Conservation (phyloP, 2,888 invertebrate species). For the Rugalucina vietnamica region DNA sequence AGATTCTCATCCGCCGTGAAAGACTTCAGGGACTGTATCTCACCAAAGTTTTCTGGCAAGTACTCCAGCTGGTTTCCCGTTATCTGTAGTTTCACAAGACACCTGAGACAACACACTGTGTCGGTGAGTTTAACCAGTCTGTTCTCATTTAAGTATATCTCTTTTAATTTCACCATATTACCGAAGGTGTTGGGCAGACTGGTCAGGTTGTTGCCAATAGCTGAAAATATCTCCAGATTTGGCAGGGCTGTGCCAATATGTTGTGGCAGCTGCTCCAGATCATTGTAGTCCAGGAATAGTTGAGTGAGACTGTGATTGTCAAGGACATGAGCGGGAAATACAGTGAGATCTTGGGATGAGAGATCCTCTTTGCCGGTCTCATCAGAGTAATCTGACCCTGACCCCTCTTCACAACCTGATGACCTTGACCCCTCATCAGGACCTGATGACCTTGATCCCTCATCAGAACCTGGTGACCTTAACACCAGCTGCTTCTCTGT, state of each 20-base stretch:
- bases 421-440: background rate
- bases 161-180: constrained; percentile 59
- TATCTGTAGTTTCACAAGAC: constrained; percentile 64
- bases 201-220: constrained; percentile 72
- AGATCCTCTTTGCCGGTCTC: constrained; percentile 36
- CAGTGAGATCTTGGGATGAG: constrained; percentile 54
- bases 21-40: constrained; percentile 59
- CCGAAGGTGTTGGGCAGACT: constrained; percentile 69
- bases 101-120: constrained; percentile 65
- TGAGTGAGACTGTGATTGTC: constrained; percentile 44
- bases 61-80: constrained; percentile 69
- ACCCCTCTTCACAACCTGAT: background rate
- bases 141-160: constrained; percentile 75
- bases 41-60: constrained; percentile 74
- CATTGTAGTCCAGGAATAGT: constrained; percentile 73
- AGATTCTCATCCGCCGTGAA: constrained; percentile 72
- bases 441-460: background rate
- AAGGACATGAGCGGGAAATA: constrained; percentile 61
- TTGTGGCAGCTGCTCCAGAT: constrained; percentile 67
- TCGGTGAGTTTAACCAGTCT: constrained; percentile 63
- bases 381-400: background rate
- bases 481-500: background rate
- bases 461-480: background rate
- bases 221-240: constrained; percentile 64
- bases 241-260: constrained; percentile 56